Evolutionary conservation across 2,888 invertebrate genomes (phyloP), one percentile per base, ranked within the genome.

Genomic region (Anticlea derivata): DNA sequence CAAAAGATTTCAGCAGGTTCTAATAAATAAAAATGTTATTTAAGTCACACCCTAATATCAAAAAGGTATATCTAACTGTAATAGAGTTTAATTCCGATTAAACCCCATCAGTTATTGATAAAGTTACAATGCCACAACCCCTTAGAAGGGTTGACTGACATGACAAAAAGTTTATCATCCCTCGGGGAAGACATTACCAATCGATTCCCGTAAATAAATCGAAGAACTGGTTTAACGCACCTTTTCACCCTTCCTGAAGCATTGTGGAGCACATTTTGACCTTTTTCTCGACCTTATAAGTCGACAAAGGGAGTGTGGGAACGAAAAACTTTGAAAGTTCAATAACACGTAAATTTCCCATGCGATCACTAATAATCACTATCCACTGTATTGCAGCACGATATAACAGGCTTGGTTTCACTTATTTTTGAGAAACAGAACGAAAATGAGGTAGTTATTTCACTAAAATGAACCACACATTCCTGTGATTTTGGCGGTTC

Each of bases 201-300:
- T 61, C 52, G 48, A 58, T 41, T 37, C 50, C 37, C 60, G 52
- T 55, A 56, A 58, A 61, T 57, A 54, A 47, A 61, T 57, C 57
- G 55, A 57, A 54, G 35, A 61, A 61, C 61, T 61, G 50, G 61
- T 59, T 59, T 43, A 23, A 17, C 55, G 38, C 57, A 61, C 61
- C 61, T 57, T 49, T 44, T 34, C 49, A 52, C 45, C 57, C 55
- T 54, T 54, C 37, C 7, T 27, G 27, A 30, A 24, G 24, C 33
- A 20, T 30, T 45, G 53, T 45, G 49, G 49, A 55, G 55, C 38
- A 57, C 59, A 61, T 61, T 55, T 41, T 60, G 45, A 61, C 59
- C 61, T 61, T 55, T 55, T 50, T 54, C 35, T 23, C 35, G 43
- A 44, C 40, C 37, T 17, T 44, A 34, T 13, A 47, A 46, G 44